Evolutionary conservation across 2,113 vertebrate species (phyloP).

Genomic region (Daphoenositta chrysoptera): DNA sequence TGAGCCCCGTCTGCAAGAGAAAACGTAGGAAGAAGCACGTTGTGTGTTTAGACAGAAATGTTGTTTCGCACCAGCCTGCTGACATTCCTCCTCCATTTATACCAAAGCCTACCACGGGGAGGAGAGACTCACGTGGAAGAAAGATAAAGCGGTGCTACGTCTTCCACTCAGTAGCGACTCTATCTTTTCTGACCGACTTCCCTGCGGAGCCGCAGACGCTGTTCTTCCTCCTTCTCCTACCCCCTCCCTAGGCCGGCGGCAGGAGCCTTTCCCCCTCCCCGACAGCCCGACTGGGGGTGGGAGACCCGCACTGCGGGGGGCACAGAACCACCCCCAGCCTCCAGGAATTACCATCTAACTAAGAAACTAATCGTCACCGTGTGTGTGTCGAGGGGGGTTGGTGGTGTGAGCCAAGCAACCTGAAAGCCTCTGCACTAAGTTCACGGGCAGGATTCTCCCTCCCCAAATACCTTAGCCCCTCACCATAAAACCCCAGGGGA

Average conservation of each 20-base stretch:
- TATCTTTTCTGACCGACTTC: not conserved
- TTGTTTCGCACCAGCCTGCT: not conserved
- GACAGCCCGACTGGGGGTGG: not conserved
- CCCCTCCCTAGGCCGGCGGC: not conserved
- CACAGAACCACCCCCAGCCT: not conserved
- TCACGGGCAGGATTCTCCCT: not conserved
- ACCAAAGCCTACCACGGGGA: not conserved
- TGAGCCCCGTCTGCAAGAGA: not conserved
- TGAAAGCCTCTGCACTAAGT: not conserved
- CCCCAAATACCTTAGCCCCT: accelerated
- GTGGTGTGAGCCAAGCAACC: not conserved
- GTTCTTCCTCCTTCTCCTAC: not conserved
- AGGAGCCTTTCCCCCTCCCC: not conserved
- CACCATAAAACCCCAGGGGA: not conserved
- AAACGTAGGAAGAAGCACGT: not conserved
- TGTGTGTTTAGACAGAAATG: not conserved
- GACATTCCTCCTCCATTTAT: not conserved
- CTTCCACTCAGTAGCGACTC: accelerated
- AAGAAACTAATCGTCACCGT: too few relatives aligned
- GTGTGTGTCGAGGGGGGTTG: not conserved
- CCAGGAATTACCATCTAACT: not conserved
- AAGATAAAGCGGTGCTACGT: not conserved
- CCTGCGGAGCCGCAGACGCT: not conserved
- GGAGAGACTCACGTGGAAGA: not conserved
- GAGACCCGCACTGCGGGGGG: not conserved